Conservation (phyloP, 1,140 invertebrate species). For the Lepidurus apus region DNA sequence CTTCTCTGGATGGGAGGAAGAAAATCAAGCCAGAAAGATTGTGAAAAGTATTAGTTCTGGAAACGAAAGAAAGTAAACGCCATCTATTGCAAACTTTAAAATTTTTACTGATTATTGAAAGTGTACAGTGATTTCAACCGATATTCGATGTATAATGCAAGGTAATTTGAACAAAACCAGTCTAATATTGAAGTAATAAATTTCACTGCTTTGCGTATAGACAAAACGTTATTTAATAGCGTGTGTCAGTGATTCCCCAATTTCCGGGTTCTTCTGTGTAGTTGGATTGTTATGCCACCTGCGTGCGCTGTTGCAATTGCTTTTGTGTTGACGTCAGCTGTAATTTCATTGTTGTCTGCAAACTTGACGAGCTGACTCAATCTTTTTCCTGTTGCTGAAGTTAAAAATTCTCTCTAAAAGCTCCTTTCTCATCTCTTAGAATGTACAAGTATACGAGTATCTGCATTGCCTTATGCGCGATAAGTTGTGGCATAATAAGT, state of each 20-base stretch:
- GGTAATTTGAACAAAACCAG: too few relatives aligned
- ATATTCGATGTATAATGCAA: too few relatives aligned
- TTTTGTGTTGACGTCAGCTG: not conserved
- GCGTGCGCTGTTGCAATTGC: not conserved
- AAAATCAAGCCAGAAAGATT: not conserved
- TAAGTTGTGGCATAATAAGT: not conserved
- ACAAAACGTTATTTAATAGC: too few relatives aligned
- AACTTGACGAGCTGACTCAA: not conserved
- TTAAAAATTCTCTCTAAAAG: not conserved
- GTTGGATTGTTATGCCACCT: not conserved
- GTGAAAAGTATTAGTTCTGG: not conserved
- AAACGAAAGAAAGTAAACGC: too few relatives aligned
- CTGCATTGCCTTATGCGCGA: not conserved
- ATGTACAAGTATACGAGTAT: not conserved
- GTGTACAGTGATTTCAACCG: too few relatives aligned
- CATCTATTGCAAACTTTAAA: too few relatives aligned
- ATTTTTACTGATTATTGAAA: too few relatives aligned
- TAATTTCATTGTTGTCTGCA: not conserved
- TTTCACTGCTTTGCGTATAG: too few relatives aligned
- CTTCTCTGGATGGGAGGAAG: not conserved
- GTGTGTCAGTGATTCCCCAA: too few relatives aligned
- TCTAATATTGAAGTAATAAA: too few relatives aligned
- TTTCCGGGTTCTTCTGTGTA: not conserved
- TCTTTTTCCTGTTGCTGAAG: not conserved
- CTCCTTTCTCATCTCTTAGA: not conserved